Percentiles rank a stretch among this genome's conserved stretches.
Evolutionary conservation across 2,888 invertebrate genomes (phyloP).

Genomic region (Drosophila paramelanica): DNA sequence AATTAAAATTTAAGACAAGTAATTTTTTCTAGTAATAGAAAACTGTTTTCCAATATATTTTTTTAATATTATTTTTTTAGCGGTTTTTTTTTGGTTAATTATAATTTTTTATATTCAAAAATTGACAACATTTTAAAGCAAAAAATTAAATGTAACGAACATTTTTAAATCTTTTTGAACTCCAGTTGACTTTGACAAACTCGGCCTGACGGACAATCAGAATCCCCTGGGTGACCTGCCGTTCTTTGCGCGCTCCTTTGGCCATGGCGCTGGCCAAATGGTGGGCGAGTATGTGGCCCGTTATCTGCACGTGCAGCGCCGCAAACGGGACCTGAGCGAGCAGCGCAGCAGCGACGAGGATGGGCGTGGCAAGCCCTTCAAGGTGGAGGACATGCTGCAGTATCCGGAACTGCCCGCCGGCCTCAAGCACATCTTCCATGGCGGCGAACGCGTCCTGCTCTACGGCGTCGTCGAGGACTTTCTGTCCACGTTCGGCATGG

Average conservation of each 20-base stretch:
- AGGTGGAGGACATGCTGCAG: slow-evolving; percentile 59
- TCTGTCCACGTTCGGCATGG: slow-evolving; percentile 91
- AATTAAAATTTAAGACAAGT: too few species aligned
- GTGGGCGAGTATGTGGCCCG: slow-evolving; percentile 90
- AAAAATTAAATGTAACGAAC: too few species aligned
- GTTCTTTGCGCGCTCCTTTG: slow-evolving; percentile 91
- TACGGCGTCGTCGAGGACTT: slow-evolving; percentile 92
- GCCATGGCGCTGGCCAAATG: slow-evolving; percentile 89
- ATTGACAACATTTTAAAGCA: too few species aligned
- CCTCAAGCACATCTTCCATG: slow-evolving; percentile 88
- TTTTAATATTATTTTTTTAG: too few species aligned
- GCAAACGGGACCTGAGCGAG: slow-evolving; percentile 85
- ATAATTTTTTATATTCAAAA: background rate
- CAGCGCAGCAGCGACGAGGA: slow-evolving; percentile 52
- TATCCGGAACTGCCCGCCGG: slow-evolving; percentile 84
- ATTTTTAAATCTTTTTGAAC: background rate
- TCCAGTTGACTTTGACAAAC: slow-evolving; percentile 93
- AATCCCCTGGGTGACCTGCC: slow-evolving; percentile 93
- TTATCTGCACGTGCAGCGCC: slow-evolving; percentile 87
- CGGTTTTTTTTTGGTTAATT: too few species aligned
- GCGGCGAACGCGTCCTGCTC: slow-evolving; percentile 91
- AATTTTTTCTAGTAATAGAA: too few species aligned
- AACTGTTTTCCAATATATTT: too few species aligned
- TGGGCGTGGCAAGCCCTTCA: slow-evolving; percentile 40
- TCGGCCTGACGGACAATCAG: slow-evolving; percentile 94